A percentile compares a stretch with the other conserved stretches of the same genome.
phyloP scores from a whole-genome alignment of 2,113 vertebrate genomes.

The Pelodiscus sinensis region DNA sequence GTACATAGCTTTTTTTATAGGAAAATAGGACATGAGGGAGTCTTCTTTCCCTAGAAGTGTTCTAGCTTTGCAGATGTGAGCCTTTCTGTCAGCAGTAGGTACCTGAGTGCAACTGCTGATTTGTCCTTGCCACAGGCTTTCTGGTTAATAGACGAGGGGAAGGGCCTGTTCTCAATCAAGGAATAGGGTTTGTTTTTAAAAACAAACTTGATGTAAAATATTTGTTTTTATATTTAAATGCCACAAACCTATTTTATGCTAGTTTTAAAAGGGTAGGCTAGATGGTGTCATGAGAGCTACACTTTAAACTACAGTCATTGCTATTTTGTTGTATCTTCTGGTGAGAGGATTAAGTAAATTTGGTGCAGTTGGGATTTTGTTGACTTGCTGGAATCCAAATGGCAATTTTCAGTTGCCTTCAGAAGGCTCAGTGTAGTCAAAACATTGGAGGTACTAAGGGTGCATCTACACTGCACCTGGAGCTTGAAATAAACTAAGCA shows the following conservation, averaged over 20 bases:
- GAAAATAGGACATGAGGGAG: neutral
- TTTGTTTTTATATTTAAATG: neutral
- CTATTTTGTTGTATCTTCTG: neutral
- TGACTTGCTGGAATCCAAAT: neutral
- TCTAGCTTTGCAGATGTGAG: neutral
- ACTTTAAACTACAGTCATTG: neutral
- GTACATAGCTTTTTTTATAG: neutral
- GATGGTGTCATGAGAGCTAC: neutral
- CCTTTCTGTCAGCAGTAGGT: neutral
- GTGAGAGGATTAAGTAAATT: too few species aligned
- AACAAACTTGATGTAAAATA: neutral
- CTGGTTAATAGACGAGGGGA: neutral
- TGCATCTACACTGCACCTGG: too few species aligned
- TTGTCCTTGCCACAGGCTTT: neutral
- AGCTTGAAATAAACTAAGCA: too few species aligned
- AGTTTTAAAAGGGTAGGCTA: neutral
- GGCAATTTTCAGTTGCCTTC: neutral
- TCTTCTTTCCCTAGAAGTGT: neutral
- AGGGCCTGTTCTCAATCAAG: neutral
- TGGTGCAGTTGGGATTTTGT: neutral
- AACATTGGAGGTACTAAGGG: too few species aligned
- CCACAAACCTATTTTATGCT: neutral
- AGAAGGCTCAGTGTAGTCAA: neutral
- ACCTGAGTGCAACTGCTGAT: neutral
- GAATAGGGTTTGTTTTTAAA: neutral